Conservation (phyloP, 64 coral and sea anemone genomes). For the Stichodactyla mertensii region DNA sequence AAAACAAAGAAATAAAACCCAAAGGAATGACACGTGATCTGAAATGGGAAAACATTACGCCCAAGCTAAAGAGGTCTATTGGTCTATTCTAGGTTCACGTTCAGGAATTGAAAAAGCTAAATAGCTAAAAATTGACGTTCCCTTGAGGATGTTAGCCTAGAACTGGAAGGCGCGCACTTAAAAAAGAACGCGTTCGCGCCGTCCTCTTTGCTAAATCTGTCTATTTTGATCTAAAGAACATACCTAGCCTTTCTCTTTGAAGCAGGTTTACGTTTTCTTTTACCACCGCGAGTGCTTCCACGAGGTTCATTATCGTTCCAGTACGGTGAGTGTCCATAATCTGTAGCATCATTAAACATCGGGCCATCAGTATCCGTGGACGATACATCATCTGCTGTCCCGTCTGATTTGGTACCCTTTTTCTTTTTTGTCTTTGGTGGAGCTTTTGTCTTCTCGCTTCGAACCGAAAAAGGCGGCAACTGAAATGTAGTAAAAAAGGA, state of each 20-base stretch:
- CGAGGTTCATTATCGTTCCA: background rate
- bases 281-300: background rate
- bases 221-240: background rate
- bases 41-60: no score
- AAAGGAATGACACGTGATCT: no score
- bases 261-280: background rate
- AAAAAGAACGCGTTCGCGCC: no score
- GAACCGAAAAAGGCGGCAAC: slow-evolving; percentile 2
- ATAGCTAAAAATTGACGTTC: no score
- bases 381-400: background rate
- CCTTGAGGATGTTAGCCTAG: no score
- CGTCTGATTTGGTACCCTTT: background rate
- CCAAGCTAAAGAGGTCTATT: no score
- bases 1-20: no score
- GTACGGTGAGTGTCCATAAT: slow-evolving; percentile 15
- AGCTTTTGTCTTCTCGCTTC: slow-evolving; percentile 5
- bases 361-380: background rate
- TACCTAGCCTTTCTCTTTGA: background rate
- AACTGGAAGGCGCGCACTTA: no score
- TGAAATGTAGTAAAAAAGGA: background rate
- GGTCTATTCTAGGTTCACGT: no score
- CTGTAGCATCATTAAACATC: background rate
- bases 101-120: no score
- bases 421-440: background rate
- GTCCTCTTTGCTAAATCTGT: no score